Evolutionary conservation across 2,797 vertebrate genomes (phyloP), one percentile per base, ranked within the genome.

Genomic region (Ptychobarbus kaznakovi): DNA sequence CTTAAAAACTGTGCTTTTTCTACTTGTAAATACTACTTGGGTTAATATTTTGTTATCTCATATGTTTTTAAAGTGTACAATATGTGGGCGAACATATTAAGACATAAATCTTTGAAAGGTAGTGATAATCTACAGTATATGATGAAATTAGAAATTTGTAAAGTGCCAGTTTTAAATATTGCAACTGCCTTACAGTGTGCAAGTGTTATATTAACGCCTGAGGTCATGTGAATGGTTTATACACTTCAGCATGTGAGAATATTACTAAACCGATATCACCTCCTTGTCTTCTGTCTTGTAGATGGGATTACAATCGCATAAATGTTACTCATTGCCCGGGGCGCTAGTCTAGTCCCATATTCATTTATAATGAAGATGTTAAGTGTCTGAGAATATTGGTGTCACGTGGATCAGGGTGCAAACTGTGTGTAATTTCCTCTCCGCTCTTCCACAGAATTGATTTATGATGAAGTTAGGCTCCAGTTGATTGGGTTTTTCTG

Each of bases 401-500:
- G 44, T 69, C 82, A 77, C 38, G 2, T 46, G 51, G 49, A 35
- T 25, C 32, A 15, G 69, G 56, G 38, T 16, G 49, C 65, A 44
- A 79, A 78, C 49, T n/a, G 46, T 44, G 28, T 81, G 72, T 81
- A 63, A 35, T 74, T 87, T 86, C 81, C 88, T 90, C 68, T 86
- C 81, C 85, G 44, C 86, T 61, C 66, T 70, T 77, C 85, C 70
- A 81, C 75, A 46, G 82, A 53, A 28, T 66, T 61, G 81, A 91
- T 91, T 92, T 88, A 91, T 90, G 68, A 80, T 77, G 86, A 81
- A 89, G 89, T 91, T 86, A 87, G 1, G 35, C 63, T 81, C 0
- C 3, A 87, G 77, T 84, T 92, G 92, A 93, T 93, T 91, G 90
- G 76, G 80, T 89, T 88, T 92, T 90, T 89, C 87, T 78, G 89